Evolutionary conservation across 2,113 vertebrate species (phyloP), one percentile per base, ranked within the genome.

Genomic region (Danio rerio): DNA sequence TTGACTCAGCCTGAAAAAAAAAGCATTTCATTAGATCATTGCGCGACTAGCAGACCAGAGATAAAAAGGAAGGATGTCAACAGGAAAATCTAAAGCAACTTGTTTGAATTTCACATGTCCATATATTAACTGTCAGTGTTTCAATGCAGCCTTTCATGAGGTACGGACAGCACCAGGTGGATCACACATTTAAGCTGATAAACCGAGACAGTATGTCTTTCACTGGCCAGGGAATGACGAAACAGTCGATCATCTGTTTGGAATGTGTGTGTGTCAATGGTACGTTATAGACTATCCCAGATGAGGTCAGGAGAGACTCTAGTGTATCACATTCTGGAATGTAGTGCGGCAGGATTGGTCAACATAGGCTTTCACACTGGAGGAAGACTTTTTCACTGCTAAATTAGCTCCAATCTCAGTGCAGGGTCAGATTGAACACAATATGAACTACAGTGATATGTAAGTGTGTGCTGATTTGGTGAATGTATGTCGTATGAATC

Each of bases 1-100:
- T 47, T 77, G 74, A 77, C 56, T 77, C 45, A 62, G 56, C n/a
- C 40, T 77, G 40, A 62, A 63, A 63, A 20, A 3, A 77, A 77
- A 31, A 31, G 6, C 2, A 18, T 76, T 56, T 61, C 55, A 61
- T 61, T 61, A 61, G 55, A 45, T 61, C n/a, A 76, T 66, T 43
- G 31, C 9, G 5, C 43, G 65, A 47, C 43, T 16, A 68, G 47
- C 9, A 47, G 65, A 47, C 42, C 42, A 77, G 45, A 58, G 20
- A 59, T 58, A 11, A 43, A 61, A 62, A 77, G 74, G 58, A 63
- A 49, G 43, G 74, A 63, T 61, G 74, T 77, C 74, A 16, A 18
- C 45, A 16, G 43, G 45, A n/a, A 66, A 5, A 68, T 47, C 43
- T 68, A 47, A 20, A 10, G 42, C 43, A 68, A 9, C 16, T 68